Conservation (phyloP, 23 tunicate species). For the Trididemnum miniatum region DNA sequence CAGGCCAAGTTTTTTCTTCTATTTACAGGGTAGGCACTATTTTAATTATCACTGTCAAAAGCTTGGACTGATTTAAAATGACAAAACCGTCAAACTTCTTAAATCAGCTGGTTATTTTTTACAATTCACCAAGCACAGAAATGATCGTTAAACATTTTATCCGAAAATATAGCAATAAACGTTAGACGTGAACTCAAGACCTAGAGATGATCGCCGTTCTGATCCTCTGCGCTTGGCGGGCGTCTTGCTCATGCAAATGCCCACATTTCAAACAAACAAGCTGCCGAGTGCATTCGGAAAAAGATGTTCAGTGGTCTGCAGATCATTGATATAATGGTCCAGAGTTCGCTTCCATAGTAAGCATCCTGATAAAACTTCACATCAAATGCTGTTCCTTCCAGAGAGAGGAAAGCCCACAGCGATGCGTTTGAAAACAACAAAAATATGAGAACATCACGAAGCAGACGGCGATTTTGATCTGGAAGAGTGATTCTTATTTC, state of each 20-base stretch:
- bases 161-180: too few relatives aligned
- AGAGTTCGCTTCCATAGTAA: slow-evolving; percentile 47
- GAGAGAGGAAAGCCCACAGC: slow-evolving; percentile 79
- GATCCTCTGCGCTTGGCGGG: too few relatives aligned
- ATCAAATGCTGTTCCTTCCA: slow-evolving; percentile 78
- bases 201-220: too few relatives aligned
- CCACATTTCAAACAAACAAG: slow-evolving; percentile 92
- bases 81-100: too few relatives aligned
- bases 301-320: slow-evolving; percentile 80
- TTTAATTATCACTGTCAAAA: too few relatives aligned
- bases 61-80: too few relatives aligned
- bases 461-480: slow-evolving; percentile 26
- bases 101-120: too few relatives aligned
- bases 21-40: too few relatives aligned
- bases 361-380: slow-evolving; percentile 38
- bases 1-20: too few relatives aligned
- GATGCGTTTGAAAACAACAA: slow-evolving; percentile 70
- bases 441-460: slow-evolving; percentile 66
- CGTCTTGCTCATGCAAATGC: slow-evolving; percentile 83
- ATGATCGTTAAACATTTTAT: too few relatives aligned
- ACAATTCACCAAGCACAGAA: too few relatives aligned
- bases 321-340: slow-evolving; percentile 79
- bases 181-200: too few relatives aligned
- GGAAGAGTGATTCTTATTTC: slow-evolving; percentile 42
- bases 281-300: slow-evolving; percentile 96